Conservation (phyloP, 1,140 invertebrate genomes). For the Cyclargus thomasi region DNA sequence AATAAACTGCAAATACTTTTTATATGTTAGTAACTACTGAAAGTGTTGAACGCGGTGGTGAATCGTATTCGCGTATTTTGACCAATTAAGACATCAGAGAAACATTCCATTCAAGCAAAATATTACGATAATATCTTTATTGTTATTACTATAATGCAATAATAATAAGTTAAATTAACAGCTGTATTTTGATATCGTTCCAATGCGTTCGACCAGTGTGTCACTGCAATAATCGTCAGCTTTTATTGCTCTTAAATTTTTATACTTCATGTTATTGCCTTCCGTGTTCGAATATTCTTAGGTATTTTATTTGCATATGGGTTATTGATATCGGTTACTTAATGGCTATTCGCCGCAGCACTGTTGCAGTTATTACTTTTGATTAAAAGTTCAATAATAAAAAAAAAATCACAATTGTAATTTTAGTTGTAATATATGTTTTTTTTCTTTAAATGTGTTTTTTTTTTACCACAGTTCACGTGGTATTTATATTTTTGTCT, state of each 20-base stretch:
- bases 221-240: constrained; percentile 28
- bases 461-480: too few species aligned
- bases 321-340: not conserved
- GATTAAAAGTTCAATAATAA: too few species aligned
- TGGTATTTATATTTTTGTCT: too few species aligned
- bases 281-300: constrained; percentile 4
- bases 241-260: constrained; percentile 30
- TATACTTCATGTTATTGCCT: constrained; percentile 17
- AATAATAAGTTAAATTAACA: constrained; percentile 29
- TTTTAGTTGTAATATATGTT: too few species aligned
- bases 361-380: too few species aligned
- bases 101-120: constrained; percentile 17
- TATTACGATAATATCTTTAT: constrained; percentile 20
- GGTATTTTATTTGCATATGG: not conserved
- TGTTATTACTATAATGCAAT: constrained; percentile 26
- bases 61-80: not conserved
- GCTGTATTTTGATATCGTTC: constrained; percentile 30
- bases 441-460: too few species aligned
- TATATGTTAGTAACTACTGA: too few species aligned
- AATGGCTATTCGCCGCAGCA: too few species aligned
- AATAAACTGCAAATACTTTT: too few species aligned
- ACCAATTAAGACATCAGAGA: constrained; percentile 14
- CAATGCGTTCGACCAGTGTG: constrained; percentile 28
- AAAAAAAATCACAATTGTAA: too few species aligned
- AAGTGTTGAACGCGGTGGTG: not conserved